Conservation (phyloP, 2,113 vertebrate genomes). For the Terrapene triunguis region DNA sequence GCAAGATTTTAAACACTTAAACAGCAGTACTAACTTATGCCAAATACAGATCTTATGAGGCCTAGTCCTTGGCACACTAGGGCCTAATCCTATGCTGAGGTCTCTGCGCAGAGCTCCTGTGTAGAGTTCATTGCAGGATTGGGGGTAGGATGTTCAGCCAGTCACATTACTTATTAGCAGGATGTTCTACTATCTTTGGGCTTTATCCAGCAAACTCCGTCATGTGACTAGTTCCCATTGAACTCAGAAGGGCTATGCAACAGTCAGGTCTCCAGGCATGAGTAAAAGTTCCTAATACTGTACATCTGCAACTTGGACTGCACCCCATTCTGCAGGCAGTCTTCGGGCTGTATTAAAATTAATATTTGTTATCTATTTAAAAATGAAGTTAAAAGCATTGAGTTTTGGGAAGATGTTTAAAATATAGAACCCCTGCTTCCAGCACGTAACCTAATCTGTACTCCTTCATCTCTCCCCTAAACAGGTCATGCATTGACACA, state of each 20-base stretch:
- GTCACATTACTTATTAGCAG: background rate
- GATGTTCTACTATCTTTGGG: constrained; percentile 3
- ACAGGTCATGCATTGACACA: background rate
- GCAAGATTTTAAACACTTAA: background rate
- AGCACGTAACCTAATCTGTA: background rate
- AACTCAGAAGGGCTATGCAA: background rate
- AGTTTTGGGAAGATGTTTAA: too few species aligned
- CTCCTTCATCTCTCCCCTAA: background rate
- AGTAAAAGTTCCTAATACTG: background rate
- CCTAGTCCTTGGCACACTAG: background rate
- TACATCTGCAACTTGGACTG: background rate
- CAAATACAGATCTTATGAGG: background rate
- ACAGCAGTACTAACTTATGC: background rate
- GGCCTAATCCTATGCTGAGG: background rate
- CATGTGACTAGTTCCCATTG: background rate
- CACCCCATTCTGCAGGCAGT: background rate
- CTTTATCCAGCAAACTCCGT: background rate
- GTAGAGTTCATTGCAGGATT: background rate
- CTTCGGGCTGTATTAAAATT: background rate
- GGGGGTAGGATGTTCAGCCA: background rate
- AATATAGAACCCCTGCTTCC: rapidly evolving
- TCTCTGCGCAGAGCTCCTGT: background rate
- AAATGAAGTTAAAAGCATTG: background rate
- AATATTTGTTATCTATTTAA: background rate
- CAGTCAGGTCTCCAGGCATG: background rate